A percentile compares a stretch with the other conserved stretches of the same genome.
phyloP scores from a whole-genome alignment of 2,888 invertebrate species.

The Acrocyrtus sp. region DNA sequence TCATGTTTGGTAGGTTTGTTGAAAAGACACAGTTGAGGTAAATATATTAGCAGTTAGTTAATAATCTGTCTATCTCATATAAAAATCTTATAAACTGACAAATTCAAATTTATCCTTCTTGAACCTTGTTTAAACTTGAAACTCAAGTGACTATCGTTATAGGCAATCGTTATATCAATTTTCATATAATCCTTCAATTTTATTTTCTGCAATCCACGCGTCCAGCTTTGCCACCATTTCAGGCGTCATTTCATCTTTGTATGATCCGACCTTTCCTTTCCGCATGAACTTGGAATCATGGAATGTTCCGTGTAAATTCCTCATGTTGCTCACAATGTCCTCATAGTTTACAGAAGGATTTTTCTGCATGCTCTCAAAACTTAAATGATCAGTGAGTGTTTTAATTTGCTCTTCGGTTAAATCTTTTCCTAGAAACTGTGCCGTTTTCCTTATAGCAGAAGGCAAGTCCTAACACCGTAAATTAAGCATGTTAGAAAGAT shows the following conservation, averaged over 20 bases:
- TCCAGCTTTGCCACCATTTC: conserved; percentile 79
- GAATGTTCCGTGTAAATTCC: conserved; percentile 65
- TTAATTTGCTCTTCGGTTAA: conserved; percentile 76
- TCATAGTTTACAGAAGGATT: conserved; percentile 83
- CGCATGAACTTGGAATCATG: conserved; percentile 72
- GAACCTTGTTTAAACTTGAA: too few species aligned
- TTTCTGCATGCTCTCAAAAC: conserved; percentile 82
- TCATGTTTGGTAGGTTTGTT: too few species aligned
- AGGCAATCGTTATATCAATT: background rate
- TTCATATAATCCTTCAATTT: conserved; percentile 53
- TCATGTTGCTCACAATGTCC: conserved; percentile 64
- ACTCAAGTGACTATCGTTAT: too few species aligned
- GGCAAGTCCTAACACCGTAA: conserved; percentile 35
- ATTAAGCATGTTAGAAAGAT: too few species aligned
- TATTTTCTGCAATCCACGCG: conserved; percentile 74
- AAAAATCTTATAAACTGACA: too few species aligned
- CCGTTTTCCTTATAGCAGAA: conserved; percentile 74
- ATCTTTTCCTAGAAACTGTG: conserved; percentile 76
- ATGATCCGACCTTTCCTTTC: conserved; percentile 83
- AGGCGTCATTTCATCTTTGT: conserved; percentile 81
- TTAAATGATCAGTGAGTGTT: conserved; percentile 77
- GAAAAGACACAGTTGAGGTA: too few species aligned
- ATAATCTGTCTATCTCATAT: too few species aligned
- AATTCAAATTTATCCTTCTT: too few species aligned
- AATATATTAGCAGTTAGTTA: too few species aligned